Evolutionary conservation across 2,113 vertebrate species (phyloP).

Genomic region (Labeo rohita): DNA sequence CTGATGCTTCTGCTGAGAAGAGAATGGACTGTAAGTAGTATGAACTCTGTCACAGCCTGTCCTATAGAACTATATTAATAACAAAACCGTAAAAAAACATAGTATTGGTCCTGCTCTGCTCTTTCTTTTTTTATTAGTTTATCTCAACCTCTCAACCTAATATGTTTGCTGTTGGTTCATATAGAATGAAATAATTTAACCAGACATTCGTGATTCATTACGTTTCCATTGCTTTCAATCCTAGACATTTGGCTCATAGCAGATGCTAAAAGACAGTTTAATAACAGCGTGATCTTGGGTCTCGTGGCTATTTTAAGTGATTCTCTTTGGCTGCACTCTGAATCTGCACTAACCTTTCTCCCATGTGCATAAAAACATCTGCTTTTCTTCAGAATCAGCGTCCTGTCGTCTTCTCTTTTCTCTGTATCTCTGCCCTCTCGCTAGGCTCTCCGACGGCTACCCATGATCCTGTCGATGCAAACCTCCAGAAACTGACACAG

Average conservation of each 20-base stretch:
- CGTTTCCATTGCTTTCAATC: conserved; percentile 30
- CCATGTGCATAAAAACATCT: conserved; percentile 24
- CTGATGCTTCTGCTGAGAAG: conserved; percentile 79
- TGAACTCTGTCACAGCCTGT: neutral
- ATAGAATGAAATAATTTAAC: conserved; percentile 13
- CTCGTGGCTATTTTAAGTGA: conserved; percentile 19
- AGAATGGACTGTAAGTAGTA: conserved; percentile 1
- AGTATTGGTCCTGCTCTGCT: neutral
- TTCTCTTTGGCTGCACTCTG: conserved; percentile 39
- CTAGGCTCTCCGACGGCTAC: conserved; percentile 83
- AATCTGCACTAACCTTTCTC: conserved; percentile 52
- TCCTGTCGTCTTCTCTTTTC: conserved; percentile 46
- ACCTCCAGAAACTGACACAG: conserved; percentile 98
- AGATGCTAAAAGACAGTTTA: conserved; percentile 14
- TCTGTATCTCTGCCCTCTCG: conserved; percentile 63
- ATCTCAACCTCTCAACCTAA: neutral
- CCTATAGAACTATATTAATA: neutral
- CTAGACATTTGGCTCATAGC: neutral
- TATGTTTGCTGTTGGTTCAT: neutral
- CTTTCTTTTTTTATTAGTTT: neutral
- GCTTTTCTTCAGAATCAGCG: conserved; percentile 38
- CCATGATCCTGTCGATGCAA: conserved; percentile 91
- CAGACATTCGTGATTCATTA: conserved; percentile 10
- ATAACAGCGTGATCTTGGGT: neutral
- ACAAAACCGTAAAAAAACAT: neutral